Base-by-base conservation (phyloP, 1,140 invertebrate species). In the Helicoverpa zea region DNA sequence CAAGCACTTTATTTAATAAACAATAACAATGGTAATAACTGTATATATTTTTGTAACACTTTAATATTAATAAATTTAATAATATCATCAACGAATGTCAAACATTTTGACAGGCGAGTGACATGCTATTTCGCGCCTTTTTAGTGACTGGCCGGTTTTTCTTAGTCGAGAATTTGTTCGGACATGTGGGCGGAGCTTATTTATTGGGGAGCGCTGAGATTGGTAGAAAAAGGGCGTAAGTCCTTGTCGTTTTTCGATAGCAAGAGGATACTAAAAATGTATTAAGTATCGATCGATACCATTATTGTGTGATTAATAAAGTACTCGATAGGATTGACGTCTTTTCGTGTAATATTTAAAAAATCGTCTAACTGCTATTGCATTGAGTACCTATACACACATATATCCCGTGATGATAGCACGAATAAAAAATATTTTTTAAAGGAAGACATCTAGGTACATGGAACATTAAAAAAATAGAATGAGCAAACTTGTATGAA, bases 1-100 rank as follows among this genome's bases (percentile, higher is more conserved):
- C 35, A 7, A 43, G 35, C 52, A 73, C 52, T 58, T 16, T 9
- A 58, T 30, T 63, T 4, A 51, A 47, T 23, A 63, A 47, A 61
- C 16, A 74, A 2, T 2, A 63, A n/a, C 30, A 64, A 7, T 9
- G 9, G 1, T 23, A 56, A 56, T 56, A 14, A 56, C 3, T 43
- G 3, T 43, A 64, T 59, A 10, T 61, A 59, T 61, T 61, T 49
- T 63, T 29, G 18, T 49, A 18, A 43, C 61, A 49, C 16, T 68
- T 49, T 11, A n/a, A 43, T 12, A 70, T 30, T 43, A n/a, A 43
- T 66, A 18, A 4, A 7, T 18, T 30, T 7, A 56, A 56, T 72
- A 49, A 72, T 56, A 56, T 54, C 74, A 30, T 43, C 74, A 76
- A n/a, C 74, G 29, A 51, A 43, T 76, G 59, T 76, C 59, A 76